A percentile compares a stretch with the other conserved stretches of the same genome.
Conservation (phyloP, 2,888 invertebrate species). For the Mantis religiosa region DNA sequence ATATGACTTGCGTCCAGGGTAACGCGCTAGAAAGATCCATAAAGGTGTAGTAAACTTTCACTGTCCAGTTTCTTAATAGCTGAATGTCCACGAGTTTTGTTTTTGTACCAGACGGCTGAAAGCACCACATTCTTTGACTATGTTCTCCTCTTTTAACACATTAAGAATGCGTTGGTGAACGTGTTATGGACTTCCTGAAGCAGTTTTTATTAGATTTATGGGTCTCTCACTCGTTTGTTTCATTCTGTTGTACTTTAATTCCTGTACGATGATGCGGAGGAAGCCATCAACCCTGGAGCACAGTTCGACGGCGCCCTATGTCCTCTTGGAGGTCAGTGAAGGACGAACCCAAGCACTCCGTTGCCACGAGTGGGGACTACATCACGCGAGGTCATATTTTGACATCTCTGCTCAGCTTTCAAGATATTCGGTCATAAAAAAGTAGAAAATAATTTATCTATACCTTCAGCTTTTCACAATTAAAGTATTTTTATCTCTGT, state of each 20-base stretch:
- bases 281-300: background rate
- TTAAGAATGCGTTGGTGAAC: background rate
- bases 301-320: background rate
- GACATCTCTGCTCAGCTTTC: background rate
- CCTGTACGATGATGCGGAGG: background rate
- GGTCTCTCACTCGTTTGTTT: background rate
- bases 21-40: background rate
- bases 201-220: background rate
- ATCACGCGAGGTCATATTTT: background rate
- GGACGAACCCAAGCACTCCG: background rate
- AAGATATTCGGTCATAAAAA: background rate
- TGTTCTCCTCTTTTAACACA: background rate
- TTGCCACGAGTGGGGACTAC: background rate
- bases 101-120: no score
- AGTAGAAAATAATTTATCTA: no score
- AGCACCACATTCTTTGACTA: background rate
- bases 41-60: background rate
- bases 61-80: background rate
- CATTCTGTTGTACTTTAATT: background rate
- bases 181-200: background rate
- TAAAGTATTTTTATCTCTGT: no score
- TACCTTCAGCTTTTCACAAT: no score
- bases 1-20: no score
- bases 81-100: no score
- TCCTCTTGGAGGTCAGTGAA: constrained; percentile 2